Percentiles rank a stretch among this genome's conserved stretches.
phyloP scores from a whole-genome alignment of 2,888 invertebrate species.

The Heliconius ismenius region DNA sequence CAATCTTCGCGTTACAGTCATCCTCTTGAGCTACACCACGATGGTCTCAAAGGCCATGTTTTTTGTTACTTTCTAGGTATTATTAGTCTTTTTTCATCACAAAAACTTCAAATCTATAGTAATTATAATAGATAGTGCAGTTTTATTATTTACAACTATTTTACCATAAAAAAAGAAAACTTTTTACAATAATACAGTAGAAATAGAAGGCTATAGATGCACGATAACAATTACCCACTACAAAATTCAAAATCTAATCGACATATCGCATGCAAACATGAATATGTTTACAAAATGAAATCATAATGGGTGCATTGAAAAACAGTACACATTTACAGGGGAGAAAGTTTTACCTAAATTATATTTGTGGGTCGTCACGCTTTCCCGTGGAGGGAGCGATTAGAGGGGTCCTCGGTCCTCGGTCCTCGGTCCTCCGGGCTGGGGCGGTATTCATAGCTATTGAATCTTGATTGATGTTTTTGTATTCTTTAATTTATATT shows the following conservation, averaged over 20 bases:
- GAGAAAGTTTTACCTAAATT: conserved; percentile 81
- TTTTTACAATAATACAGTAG: neutral
- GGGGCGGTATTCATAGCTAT: conserved; percentile 62
- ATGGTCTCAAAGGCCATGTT: neutral
- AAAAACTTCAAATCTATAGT: no score
- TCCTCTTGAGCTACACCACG: neutral
- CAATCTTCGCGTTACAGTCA: neutral
- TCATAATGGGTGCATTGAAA: conserved; percentile 67
- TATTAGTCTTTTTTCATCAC: no score
- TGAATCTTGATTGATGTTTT: conserved; percentile 41
- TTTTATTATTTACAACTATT: no score
- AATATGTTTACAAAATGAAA: conserved; percentile 45
- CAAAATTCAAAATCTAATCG: conserved; percentile 32
- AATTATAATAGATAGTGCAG: no score
- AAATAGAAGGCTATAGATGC: neutral
- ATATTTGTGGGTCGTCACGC: conserved; percentile 83
- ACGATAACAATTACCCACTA: conserved; percentile 2
- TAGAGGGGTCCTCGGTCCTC: conserved; percentile 76
- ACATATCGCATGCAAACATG: conserved; percentile 33
- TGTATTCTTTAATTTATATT: conserved; percentile 11
- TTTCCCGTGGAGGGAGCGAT: conserved; percentile 75
- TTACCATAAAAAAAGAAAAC: neutral
- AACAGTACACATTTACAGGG: conserved; percentile 67
- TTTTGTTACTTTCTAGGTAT: no score
- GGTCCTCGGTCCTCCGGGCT: conserved; percentile 72